A percentile compares a stretch with the other conserved stretches of the same genome.
These are phyloP conservation scores for Thelaira solivaga DNA, from an alignment of 2,888 invertebrate species.

Conservation along the genomic window DNA sequence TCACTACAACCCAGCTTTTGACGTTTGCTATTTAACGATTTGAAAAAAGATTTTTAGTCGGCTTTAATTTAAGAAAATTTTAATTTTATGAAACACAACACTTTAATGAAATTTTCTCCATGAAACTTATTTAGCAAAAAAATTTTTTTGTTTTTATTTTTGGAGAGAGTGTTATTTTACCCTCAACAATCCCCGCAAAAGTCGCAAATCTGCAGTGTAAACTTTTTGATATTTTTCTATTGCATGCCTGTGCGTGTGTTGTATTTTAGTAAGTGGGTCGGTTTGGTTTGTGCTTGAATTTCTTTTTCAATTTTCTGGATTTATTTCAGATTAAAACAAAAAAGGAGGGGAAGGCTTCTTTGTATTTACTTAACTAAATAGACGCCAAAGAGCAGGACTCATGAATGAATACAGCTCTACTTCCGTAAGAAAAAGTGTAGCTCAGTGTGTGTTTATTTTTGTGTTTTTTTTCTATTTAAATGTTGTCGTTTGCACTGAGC, in stretches of 20 bases:
- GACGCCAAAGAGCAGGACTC: not conserved
- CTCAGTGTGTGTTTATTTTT: not conserved
- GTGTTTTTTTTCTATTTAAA: slow-evolving; percentile 38
- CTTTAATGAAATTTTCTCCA: too few relatives aligned
- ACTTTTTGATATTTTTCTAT: not conserved
- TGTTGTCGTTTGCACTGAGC: slow-evolving; percentile 26
- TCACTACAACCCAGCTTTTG: too few relatives aligned
- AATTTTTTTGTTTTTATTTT: not conserved
- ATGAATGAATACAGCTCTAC: too few relatives aligned
- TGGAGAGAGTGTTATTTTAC: too few relatives aligned
- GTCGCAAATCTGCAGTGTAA: not conserved
- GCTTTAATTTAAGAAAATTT: too few relatives aligned
- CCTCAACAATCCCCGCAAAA: not conserved
- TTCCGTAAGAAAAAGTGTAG: not conserved
- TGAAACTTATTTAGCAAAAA: slow-evolving; percentile 48
- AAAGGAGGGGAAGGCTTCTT: slow-evolving; percentile 13
- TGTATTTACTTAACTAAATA: slow-evolving; percentile 23
- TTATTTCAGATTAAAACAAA: slow-evolving; percentile 43
- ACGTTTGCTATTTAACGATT: too few relatives aligned
- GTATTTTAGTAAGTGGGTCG: slow-evolving; percentile 56
- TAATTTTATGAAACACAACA: too few relatives aligned
- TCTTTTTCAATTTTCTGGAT: slow-evolving; percentile 56
- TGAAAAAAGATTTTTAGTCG: too few relatives aligned
- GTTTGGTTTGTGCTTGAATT: slow-evolving; percentile 28
- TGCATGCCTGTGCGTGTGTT: not conserved